Evolutionary conservation across 2,113 vertebrate genomes (phyloP), one percentile per base, ranked within the genome.

Genomic region (Steatornis caripensis): DNA sequence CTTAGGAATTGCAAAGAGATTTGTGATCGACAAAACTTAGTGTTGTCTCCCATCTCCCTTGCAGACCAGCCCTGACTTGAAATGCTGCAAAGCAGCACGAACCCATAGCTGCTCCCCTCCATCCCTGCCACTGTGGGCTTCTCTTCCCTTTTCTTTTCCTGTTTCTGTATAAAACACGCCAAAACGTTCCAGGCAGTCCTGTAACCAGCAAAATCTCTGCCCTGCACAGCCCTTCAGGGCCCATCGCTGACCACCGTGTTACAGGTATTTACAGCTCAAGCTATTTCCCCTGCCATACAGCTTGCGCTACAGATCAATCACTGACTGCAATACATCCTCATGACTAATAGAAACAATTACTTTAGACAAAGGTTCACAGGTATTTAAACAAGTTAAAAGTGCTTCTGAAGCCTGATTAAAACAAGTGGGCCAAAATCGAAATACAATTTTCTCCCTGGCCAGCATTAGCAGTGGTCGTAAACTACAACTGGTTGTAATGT

Each of bases 311-410:
- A 64, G 55, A 60, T 92, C 87, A n/a, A 1, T n/a, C 77, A 26
- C 66, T 15, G 51, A 26, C 58, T 54, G 65, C 83, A 53, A n/a
- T 64, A 45, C 39, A n/a, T 89, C 87, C 64, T 70, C 3, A 0
- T 81, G 72, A 87, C 60, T 66, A 41, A 89, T 2, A 54, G 84
- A 68, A 92, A 87, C 87, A 76, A 84, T 82, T 70, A 60, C 86
- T 93, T 88, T 8, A 79, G 65, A 49, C 0, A 0, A 84, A 89
- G 80, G n/a, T 72, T 82, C 77, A 22, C 77, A 89, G 53, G 80
- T 96, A 81, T 87, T 93, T 89, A 78, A 87, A 89, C 80, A 87
- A 64, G 64, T 76, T 84, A 30, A 64, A 75, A 96, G 57, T 29
- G 37, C 77, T 89, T 91, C 12, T 2, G 65, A 94, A 82, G 65